Evolutionary conservation across 2,888 invertebrate genomes (phyloP), one percentile per base, ranked within the genome.

Genomic region (Acronicta aceris): DNA sequence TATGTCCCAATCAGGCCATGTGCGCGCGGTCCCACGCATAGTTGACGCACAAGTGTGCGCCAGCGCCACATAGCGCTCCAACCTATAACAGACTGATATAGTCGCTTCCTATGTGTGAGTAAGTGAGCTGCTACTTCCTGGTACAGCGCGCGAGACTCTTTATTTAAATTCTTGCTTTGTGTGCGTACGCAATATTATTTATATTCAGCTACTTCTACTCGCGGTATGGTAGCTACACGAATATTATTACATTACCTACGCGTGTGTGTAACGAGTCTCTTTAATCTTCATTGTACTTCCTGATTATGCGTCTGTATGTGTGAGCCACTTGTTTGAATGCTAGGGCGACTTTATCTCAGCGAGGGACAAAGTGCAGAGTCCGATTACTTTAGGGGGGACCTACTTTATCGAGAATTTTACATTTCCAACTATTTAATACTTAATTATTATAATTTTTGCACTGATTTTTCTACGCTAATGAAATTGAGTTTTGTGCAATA

Each of bases 241-340:
- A 92, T 89, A 92, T 90, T 91, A 90, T 92, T 91, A 92, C 89
- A 88, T 92, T 92, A 89, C 85, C 83, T 83, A 82, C 77, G 83
- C 78, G 71, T 84, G 88, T 91, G 91, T 89, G 92, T 86, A 87
- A 90, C 85, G 83, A 87, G 90, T 89, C 90, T 88, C 89, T 93
- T 92, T 93, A 92, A 93, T 93, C 93, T 93, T 90, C 87, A 92
- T 94, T 94, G 93, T 94, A 94, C 94, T 94, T 94, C 94, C 94
- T 94, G 92, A 93, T 92, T 83, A 83, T 84, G 76, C 65, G 79
- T 67, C 42, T 45, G 93, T 94, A 93, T 93, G 94, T 60, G 94
- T 93, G 89, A 91, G 90, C 91, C 94, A 94, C 94, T 94, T 94
- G 94, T 94, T 94, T 90, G 93, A 93, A 92, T 93, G 93, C 87